These are phyloP conservation scores for Caenorhabditis panamensis DNA, from an alignment of 2,888 invertebrate genomes.

Conservation along the genomic window DNA sequence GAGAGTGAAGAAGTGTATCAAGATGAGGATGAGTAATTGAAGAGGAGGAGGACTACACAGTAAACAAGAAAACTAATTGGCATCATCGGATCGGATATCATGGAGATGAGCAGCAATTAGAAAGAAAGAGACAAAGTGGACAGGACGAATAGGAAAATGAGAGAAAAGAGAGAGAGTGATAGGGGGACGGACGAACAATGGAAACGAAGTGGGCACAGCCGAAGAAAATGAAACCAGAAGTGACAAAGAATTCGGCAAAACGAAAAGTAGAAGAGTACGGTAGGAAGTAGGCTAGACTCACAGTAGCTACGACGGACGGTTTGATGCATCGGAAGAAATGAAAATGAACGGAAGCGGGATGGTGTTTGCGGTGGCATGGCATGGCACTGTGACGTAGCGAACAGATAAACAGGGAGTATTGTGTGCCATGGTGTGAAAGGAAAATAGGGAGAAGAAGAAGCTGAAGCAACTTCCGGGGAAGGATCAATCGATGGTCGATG, in stretches of 20 bases:
- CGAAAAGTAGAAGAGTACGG: constrained; percentile 33
- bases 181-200: constrained; percentile 13
- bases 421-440: background rate
- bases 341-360: background rate
- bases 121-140: constrained; percentile 7
- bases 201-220: no score
- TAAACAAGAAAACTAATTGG: constrained; percentile 6
- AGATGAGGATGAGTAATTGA: background rate
- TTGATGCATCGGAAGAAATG: constrained; percentile 6
- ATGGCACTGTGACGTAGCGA: constrained; percentile 6
- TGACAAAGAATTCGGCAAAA: constrained; percentile 38
- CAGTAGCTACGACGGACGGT: background rate
- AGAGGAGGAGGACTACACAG: background rate
- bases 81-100: constrained; percentile 14
- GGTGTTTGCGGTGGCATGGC: constrained; percentile 4
- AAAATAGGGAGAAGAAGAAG: background rate
- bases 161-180: constrained; percentile 22
- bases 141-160: constrained; percentile 9
- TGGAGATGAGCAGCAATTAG: constrained; percentile 11
- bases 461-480: background rate
- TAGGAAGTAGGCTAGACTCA: constrained; percentile 11
- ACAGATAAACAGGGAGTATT: constrained; percentile 2
- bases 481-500: constrained; percentile 10
- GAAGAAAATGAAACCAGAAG: constrained; percentile 18
- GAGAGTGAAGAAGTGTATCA: background rate